Conservation (phyloP, 2,888 invertebrate genomes). For the Schrankia costaestrigalis region DNA sequence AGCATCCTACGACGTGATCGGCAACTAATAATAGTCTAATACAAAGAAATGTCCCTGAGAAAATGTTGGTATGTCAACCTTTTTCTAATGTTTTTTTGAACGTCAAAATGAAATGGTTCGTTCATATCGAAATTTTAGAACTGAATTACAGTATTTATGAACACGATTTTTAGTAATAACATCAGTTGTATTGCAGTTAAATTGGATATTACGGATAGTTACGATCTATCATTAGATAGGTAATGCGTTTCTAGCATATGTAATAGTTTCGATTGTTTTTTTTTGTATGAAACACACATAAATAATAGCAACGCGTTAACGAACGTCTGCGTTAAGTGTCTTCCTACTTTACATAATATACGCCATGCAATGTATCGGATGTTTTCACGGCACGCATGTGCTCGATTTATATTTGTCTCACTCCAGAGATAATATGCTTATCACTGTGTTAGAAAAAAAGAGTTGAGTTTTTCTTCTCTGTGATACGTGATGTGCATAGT, state of each 20-base stretch:
- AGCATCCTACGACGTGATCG: conserved; percentile 78
- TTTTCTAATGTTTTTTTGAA: conserved; percentile 55
- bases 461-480: too few relatives aligned
- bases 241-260: conserved; percentile 30
- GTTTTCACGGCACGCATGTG: too few relatives aligned
- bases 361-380: too few relatives aligned
- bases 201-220: conserved; percentile 41
- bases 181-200: conserved; percentile 41
- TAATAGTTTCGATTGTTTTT: conserved; percentile 3
- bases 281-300: too few relatives aligned
- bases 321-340: too few relatives aligned
- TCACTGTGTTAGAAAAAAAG: too few relatives aligned
- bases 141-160: conserved; percentile 56
- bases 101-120: conserved; percentile 57
- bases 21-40: conserved; percentile 79
- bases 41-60: conserved; percentile 79
- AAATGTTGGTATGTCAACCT: conserved; percentile 77
- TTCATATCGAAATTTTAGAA: conserved; percentile 51
- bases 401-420: too few relatives aligned
- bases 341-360: too few relatives aligned
- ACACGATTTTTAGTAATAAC: conserved; percentile 48
- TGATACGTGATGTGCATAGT: too few relatives aligned
- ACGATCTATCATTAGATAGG: conserved; percentile 34
- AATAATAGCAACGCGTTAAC: too few relatives aligned
- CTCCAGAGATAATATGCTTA: too few relatives aligned